Evolutionary conservation across 2,888 invertebrate genomes (phyloP), one percentile per base, ranked within the genome.

Genomic region (Icerya purchasi): DNA sequence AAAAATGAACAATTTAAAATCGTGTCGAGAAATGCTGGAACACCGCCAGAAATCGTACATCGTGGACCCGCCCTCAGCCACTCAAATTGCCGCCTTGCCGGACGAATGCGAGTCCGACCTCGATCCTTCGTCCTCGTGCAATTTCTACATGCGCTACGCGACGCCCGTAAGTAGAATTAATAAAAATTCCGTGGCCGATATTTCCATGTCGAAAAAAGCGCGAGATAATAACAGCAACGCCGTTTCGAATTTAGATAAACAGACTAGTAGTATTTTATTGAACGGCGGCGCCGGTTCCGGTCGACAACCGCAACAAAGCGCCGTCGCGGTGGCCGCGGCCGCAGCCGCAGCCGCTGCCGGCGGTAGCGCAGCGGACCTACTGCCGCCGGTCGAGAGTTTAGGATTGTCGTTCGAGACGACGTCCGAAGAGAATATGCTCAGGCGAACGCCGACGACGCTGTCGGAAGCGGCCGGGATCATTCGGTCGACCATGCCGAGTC

Each of bases 401-500:
- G 60, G 60, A 1, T 23, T 60, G 22, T 23, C 50, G 2, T 60
- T 52, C 53, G 60, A 60, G 49, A 25, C 55, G 18, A 56, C 56
- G 49, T 56, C 56, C 22, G n/a, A n/a, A n/a, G n/a, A n/a, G n/a
- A n/a, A n/a, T n/a, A 51, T 60, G 22, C n/a, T 50, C 19, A 55
- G 60, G 8, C 24, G 60, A 19, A 60, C 56, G 25, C 56, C 56
- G 25, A 56, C 60, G 22, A 60, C 56, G 21, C 25, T 60, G 22
- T 54, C 55, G 2, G 60, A 60, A 22, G 56, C 60, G 10, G 36
- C 14, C 36, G 56, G 51, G 21, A 60, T 60, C 1, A 60, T 60
- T 19, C 19, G 60, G 10, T 60, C 60, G 56, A 56, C 60, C n/a
- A 60, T 60, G 60, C 60, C 60, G 8, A 60, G 60, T 22, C 22